These are phyloP conservation scores for Muscicapa comitata DNA, from an alignment of 2,797 vertebrate species.

Conservation along the genomic window DNA sequence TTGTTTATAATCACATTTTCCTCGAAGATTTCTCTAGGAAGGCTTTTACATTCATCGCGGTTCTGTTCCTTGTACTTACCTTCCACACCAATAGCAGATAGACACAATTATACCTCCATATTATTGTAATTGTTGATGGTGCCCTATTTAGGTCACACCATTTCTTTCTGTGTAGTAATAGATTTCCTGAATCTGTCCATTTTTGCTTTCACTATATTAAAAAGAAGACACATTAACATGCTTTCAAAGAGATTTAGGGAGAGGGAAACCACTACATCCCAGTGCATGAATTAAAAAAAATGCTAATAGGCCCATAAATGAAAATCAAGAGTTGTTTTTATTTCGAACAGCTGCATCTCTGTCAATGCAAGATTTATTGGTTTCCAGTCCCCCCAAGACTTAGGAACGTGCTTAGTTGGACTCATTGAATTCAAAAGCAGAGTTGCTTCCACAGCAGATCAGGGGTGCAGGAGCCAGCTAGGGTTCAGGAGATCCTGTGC, in stretches of 20 bases:
- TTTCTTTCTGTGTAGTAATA: neutral
- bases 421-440: neutral
- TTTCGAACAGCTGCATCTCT: neutral
- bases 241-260: neutral
- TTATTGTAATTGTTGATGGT: conserved; percentile 18
- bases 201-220: conserved; percentile 33
- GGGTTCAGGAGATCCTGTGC: neutral
- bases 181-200: neutral
- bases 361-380: neutral
- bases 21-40: neutral
- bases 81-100: neutral
- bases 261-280: conserved; percentile 2
- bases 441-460: neutral
- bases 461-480: neutral
- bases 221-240: neutral
- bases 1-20: neutral
- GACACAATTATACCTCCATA: neutral
- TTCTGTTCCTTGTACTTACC: neutral
- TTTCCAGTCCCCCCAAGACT: neutral
- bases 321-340: conserved; percentile 3
- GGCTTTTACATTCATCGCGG: neutral
- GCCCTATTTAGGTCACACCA: neutral
- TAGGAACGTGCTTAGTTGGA: neutral
- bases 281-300: conserved; percentile 24
- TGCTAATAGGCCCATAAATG: neutral